Base-by-base conservation (phyloP, 2,888 invertebrate species). In the Odontothrips loti region DNA sequence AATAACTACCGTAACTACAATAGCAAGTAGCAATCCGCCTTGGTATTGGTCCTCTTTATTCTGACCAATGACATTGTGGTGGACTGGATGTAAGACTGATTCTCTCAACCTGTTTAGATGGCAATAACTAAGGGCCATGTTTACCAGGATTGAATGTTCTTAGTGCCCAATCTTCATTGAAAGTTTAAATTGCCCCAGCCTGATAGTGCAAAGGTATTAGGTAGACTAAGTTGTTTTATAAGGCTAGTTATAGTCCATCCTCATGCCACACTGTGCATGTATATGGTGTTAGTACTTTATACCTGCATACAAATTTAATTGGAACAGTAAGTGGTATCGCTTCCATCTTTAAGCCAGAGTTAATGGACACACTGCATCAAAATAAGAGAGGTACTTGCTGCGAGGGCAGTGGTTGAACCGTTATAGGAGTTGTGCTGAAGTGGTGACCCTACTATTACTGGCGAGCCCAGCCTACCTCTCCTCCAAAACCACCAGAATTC, bases 151-250 rank as follows among this genome's bases (percentile, higher is more conserved):
- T 75, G 68, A 75, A 75, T 75, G 1, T 75, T 23, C 10, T 27
- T 27, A 75, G 27, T 75, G 68, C 27, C 68, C 27, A 75, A 75
- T 27, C 20, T 58, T 43, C 34, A 43, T 43, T 43, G 6, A 58
- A 58, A 12, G 12, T 27, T 75, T 27, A 75, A 75, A 75, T 12
- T 75, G 27, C 11, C 68, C 8, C 23, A 10, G 68, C 68, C 68
- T 75, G 68, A 75, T 75, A 75, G 23, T 75, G 68, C 68, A 75
- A 75, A 75, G 58, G 20, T 58, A 58, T n/a, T 58, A 58, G 58
- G 58, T 58, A 20, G 58, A 58, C n/a, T 43, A 43, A 58, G 58
- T 15, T 58, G 58, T 58, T 51, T 68, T 58, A 1, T 27, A 9
- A 75, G 27, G 68, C 68, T 27, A 75, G 68, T 58, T 58, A n/a